phyloP scores from a whole-genome alignment of 2,888 invertebrate species.

The Nomada ruficornis region DNA sequence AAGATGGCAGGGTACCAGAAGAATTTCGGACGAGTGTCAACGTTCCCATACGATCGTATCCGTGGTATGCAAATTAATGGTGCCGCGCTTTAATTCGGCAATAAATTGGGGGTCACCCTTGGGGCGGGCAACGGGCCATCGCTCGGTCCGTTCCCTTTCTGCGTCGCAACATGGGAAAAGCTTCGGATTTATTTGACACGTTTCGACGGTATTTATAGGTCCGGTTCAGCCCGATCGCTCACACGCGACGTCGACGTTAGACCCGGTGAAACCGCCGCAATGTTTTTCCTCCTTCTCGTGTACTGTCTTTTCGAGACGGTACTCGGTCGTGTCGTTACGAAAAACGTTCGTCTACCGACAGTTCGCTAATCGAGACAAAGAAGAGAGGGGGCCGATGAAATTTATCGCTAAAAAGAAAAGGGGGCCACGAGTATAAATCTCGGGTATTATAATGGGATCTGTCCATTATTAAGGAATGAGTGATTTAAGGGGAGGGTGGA shows the following conservation, averaged over 20 bases:
- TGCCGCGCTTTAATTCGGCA: constrained; percentile 84
- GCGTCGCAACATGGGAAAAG: constrained; percentile 82
- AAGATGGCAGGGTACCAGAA: constrained; percentile 40
- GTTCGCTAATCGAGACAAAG: constrained; percentile 69
- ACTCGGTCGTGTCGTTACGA: constrained; percentile 3
- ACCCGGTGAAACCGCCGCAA: constrained; percentile 71
- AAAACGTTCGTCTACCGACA: constrained; percentile 40
- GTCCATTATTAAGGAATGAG: constrained; percentile 85
- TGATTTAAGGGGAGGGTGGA: constrained; percentile 84
- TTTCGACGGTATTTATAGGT: constrained; percentile 84
- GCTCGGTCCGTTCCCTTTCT: constrained; percentile 80
- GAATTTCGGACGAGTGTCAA: constrained; percentile 55
- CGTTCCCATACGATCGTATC: constrained; percentile 65
- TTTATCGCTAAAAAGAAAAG: constrained; percentile 84
- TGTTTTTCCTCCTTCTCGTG: constrained; percentile 34
- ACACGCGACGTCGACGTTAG: constrained; percentile 70
- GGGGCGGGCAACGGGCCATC: constrained; percentile 80
- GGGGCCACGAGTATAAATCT: constrained; percentile 84
- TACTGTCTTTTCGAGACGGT: constrained; percentile 28
- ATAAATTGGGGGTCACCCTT: constrained; percentile 84
- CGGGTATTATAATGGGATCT: constrained; percentile 84
- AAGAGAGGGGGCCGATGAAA: constrained; percentile 76
- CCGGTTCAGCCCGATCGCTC: constrained; percentile 78
- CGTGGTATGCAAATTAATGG: constrained; percentile 83
- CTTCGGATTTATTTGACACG: constrained; percentile 84